Evolutionary conservation across 2,113 vertebrate species (phyloP), one percentile per base, ranked within the genome.

Genomic region (Labeo rohita): DNA sequence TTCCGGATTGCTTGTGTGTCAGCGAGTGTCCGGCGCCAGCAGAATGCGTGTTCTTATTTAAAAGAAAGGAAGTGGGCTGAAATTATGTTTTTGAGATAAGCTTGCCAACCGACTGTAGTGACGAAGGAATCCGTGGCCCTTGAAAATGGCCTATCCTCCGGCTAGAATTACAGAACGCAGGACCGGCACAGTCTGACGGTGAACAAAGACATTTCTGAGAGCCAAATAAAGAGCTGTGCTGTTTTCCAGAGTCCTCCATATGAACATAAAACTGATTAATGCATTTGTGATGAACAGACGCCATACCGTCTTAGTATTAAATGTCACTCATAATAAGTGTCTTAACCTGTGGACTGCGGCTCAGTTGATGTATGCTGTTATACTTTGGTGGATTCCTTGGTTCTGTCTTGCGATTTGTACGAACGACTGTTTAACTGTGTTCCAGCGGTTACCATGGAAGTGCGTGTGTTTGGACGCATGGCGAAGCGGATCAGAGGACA

Each of bases 61-160:
- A 84, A 87, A 54, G 83, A 88, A 84, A 93, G 93, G 91, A 93
- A 91, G 81, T 54, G 89, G 83, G 88, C 52, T 79, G 88, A 92
- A 34, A 89, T 89, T 87, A 88, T 88, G 89, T 89, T 91, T 83
- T 86, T 86, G 77, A 91, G 92, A 93, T 94, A 93, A 93, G 93
- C 90, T 86, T 83, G 79, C 87, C 88, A 88, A 87, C 83, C 88
- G 68, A 86, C 87, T 88, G 85, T 84, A 87, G 87, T 86, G 84
- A 87, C 78, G 86, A 59, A 59, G 78, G 83, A 59, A 78, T 63
- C 80, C 16, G 54, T 65, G 79, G 65, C 83, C 72, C 80, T 85
- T 88, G 77, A 56, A 81, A 88, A 82, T 36, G 70, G 74, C 61
- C 21, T 45, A 36, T 54, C 80, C 84, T 36, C 5, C 47, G 59